Base-by-base conservation (phyloP, 2,797 vertebrate species). In the Enteromius fasciolatus region DNA sequence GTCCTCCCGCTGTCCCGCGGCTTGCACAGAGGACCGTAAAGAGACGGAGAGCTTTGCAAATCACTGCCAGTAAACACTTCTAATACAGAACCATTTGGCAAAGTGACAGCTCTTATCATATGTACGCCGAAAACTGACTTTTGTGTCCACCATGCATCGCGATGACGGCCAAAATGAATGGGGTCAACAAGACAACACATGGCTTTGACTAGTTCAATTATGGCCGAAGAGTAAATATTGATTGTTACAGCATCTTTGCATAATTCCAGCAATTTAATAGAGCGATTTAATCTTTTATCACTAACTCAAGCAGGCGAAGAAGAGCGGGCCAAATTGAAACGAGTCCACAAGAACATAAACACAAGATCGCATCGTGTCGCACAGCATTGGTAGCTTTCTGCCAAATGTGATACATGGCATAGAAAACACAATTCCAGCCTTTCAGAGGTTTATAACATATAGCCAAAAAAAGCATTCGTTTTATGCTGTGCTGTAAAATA, bases 41-140 rank as follows among this genome's bases (percentile, higher is more conserved):
- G 31, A 72, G 39, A 59, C 3, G 6, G 23, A 78, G 50, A 8
- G 50, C 63, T 8, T 66, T 5, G 10, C n/a, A 33, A 67, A 74
- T 73, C 88, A 84, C 84, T 85, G 81, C 82, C 87, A 88, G 90
- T 90, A 93, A 92, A 93, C 90, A 91, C 86, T 86, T 84, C 84
- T 88, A 91, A 93, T 89, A 86, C 84, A 64, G 84, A 92, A 88
- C 87, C 89, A 89, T 90, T 89, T 91, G 89, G 90, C 89, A 85
- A 85, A 85, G 72, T 41, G 86, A 80, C 90, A 90, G 84, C 81
- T 14, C 54, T 85, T 89, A 91, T 90, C 90, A 89, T 75, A 85
- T 25, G 80, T 41, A 76, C 31, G 11, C n/a, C 10, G 10, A 79
- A 48, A 80, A 54, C 23, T 4, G 1, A 75, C 82, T 84, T 84